Evolutionary conservation across 1,140 invertebrate species (phyloP), one percentile per base, ranked within the genome.

Genomic region (Chrysoperla carnea): DNA sequence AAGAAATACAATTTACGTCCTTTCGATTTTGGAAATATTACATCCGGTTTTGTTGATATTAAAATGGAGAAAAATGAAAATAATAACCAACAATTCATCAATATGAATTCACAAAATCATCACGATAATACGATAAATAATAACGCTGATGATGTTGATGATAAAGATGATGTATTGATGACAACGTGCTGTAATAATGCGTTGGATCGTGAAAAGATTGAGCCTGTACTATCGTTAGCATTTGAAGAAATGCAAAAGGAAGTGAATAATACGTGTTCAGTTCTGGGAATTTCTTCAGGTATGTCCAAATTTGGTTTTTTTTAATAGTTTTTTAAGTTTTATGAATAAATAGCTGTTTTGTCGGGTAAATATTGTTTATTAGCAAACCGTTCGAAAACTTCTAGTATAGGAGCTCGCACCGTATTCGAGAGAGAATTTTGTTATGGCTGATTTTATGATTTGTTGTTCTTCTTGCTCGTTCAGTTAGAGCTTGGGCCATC

Each of bases 241-340:
- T 82, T 89, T 49, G 84, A 89, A 51, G 81, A 89, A 54, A 75
- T 85, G 43, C 78, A 83, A 46, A 78, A 80, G 50, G 85, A 89
- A 56, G 83, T 89, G 29, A 77, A 84, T 50, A 81, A 78, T 52
- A 86, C 84, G 2, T 90, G 85, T 57, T 74, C 75, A 4, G 73
- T 82, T 42, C 70, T 90, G 47, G 82, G 81, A 53, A 90, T 91
- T 59, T 82, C 85, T 56, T 75, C 79, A 62, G 85, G 86, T 90
- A 63, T 78, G 75, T 57, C 60, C 1, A 29, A 36, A 35, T 11
- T 13, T 2, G 5, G 11, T 27, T n/a, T n/a, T n/a, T n/a, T n/a
- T n/a, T n/a, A n/a, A n/a, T n/a, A n/a, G n/a, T n/a, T n/a, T n/a
- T 27, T n/a, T 11, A 17, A 11, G 11, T 40, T 42, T 46, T 15